Base-by-base conservation (phyloP, 53 echinoderm and acorn worm genomes). In the Stichopus horrens region DNA sequence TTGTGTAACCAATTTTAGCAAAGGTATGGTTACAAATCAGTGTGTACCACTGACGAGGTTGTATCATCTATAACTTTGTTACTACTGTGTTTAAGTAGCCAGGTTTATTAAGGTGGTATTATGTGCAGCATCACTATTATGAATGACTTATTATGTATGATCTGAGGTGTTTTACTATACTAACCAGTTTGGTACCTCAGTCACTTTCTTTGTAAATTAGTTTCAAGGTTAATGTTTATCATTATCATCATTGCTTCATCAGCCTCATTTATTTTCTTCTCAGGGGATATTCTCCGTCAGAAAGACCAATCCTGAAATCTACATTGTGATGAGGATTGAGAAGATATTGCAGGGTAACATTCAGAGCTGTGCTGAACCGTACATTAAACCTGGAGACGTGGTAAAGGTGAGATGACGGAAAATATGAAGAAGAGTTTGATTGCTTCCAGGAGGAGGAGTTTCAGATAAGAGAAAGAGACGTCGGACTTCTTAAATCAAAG, bases 211-310 rank as follows among this genome's bases (percentile, higher is more conserved):
- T 37, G 37, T 37, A 37, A 37, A 2, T 37, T 1, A 37, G 1
- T 37, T 37, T 37, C 2, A 37, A 37, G 37, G 37, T 37, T 37
- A 37, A 37, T 37, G 37, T 37, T 1, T 2, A 37, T 37, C 37
- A 37, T 37, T 37, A 2, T 37, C 37, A 37, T 37, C 37, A 37
- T 37, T 37, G 37, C 37, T 37, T 37, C 37, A 37, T 37, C 37
- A 1, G 37, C 37, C 37, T 37, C 2, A 37, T 37, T 37, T 22
- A 7, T 5, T 18, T 11, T 76, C 0, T 58, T 86, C 54, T 9
- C 92, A 97, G 99, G 99, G 96, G 11, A 93, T 99, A 65, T 99
- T 99, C 88, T 93, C 99, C 8, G 93, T 99, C 57, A 88, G 92
- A 76, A 88, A 94, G 58, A 83, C 93, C 9, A 91, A 99, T 76